Evolutionary conservation across 2,113 vertebrate species (phyloP).

Genomic region (Numenius arquata): DNA sequence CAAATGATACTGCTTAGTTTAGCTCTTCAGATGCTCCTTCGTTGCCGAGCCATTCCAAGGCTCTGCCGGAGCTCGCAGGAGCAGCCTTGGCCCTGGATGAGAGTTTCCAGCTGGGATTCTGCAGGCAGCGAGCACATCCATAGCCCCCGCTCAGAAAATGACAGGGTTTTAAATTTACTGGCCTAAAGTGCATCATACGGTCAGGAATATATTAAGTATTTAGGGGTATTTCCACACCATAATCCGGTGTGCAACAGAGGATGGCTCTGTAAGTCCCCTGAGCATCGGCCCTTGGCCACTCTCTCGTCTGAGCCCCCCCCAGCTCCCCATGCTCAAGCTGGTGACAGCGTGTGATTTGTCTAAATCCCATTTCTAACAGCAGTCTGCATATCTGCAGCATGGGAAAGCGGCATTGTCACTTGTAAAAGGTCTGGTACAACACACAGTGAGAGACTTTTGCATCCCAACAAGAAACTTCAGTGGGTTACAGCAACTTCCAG

Average conservation of each 20-base stretch:
- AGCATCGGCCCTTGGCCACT: neutral
- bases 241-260: neutral
- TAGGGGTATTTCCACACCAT: neutral
- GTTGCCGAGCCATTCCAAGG: neutral
- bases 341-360: neutral
- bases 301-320: neutral
- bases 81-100: neutral
- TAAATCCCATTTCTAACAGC: neutral
- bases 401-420: neutral
- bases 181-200: fast-evolving
- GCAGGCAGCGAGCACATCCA: neutral
- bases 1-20: neutral
- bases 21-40: neutral
- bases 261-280: neutral
- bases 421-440: neutral
- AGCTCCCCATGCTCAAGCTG: neutral
- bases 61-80: neutral
- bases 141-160: neutral
- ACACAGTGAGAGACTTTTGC: neutral
- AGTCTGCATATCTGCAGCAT: neutral
- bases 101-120: neutral
- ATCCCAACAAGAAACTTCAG: neutral
- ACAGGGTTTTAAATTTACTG: neutral
- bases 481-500: too few species aligned
- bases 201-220: neutral